Evolutionary conservation across 2,113 vertebrate species (phyloP), one percentile per base, ranked within the genome.

Genomic region (Odobenus rosmarus): DNA sequence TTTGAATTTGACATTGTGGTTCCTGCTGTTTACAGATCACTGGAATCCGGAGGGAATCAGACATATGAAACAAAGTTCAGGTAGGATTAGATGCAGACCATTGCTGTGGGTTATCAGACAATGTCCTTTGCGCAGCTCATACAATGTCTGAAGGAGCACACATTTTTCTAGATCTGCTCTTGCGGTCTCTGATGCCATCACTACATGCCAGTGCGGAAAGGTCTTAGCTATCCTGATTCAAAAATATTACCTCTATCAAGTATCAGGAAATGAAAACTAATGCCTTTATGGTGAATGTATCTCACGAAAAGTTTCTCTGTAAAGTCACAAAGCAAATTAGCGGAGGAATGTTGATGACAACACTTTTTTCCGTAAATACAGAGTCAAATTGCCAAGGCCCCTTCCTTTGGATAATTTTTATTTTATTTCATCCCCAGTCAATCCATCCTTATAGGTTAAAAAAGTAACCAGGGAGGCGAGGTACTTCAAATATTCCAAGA

Each of bases 401-500:
- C 76, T 85, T 89, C 79, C 26, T 79, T 28, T 80, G 42, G 42
- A 19, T 71, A 21, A 79, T 15, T 94, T 77, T 74, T 42, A 71
- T 83, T 92, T 5, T 42, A 64, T 74, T 89, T 61, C 53, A 55
- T 31, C 77, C 36, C 88, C 8, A 36, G 15, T 62, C 64, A 16
- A 69, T 57, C 11, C 13, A 72, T 87, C 69, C 59, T 79, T 82
- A 69, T 21, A 61, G 90, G 90, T 90, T 61, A 8, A 39, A 93
- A 53, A 61, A 21, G 39, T 82, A 87, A 96, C 39, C 61, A 80
- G 61, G n/a, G 53, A 93, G 24, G 77, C 7, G 24, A 79, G 19
- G 61, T 89, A 53, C 76, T 88, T 93, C 42, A 95, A 62, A 69
- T 79, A 77, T 46, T 93, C 74, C 28, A 31, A 76, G 84, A 36